These are phyloP conservation scores for Budorcas taxicolor DNA, from an alignment of 2,113 vertebrate genomes.

Conservation along the genomic window DNA sequence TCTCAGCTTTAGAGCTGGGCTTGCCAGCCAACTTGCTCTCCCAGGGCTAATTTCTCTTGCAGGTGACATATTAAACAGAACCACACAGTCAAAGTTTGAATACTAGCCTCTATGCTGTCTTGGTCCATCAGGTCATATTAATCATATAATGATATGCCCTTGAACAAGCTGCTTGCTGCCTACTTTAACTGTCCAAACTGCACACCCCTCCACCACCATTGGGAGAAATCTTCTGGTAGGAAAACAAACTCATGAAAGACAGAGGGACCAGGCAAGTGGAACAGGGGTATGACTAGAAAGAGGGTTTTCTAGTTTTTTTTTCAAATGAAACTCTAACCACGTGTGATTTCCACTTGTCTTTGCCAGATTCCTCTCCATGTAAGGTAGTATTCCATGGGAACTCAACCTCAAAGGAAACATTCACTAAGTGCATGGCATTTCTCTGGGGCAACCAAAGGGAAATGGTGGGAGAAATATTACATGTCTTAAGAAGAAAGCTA, in stretches of 20 bases:
- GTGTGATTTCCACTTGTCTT: neutral
- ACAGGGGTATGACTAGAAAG: neutral
- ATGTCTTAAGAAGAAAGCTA: neutral
- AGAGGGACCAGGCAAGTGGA: neutral
- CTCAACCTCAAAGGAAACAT: neutral
- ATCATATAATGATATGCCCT: neutral
- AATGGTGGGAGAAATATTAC: neutral
- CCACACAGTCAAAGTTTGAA: neutral
- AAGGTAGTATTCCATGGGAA: neutral
- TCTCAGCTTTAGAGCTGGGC: neutral
- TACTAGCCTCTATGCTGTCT: neutral
- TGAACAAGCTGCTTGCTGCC: neutral
- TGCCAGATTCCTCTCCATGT: neutral
- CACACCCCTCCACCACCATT: fast-evolving
- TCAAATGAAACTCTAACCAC: neutral
- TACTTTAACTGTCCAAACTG: neutral
- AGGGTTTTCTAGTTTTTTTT: neutral
- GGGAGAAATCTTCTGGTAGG: neutral
- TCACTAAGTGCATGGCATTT: neutral
- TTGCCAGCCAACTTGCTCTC: neutral
- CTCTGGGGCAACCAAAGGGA: neutral
- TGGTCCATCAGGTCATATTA: neutral
- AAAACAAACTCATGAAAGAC: neutral
- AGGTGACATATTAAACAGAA: neutral
- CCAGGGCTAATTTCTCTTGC: neutral